These are phyloP conservation scores for Drosophila chauvacae DNA, from an alignment of 1,140 invertebrate genomes.

Conservation along the genomic window DNA sequence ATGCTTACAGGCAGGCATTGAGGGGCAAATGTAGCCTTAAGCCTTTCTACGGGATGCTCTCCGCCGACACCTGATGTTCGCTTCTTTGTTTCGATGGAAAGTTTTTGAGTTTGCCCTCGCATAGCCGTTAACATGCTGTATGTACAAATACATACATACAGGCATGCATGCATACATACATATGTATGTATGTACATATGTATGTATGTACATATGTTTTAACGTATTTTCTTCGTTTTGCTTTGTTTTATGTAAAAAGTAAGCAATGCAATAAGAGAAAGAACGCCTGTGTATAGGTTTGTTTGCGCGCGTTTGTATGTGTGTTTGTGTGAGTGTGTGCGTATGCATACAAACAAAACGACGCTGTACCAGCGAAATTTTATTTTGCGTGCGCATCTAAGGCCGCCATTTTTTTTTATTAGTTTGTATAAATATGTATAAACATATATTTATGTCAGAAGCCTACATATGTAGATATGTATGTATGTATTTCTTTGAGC, in stretches of 20 bases:
- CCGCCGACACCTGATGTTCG: constrained; percentile 18
- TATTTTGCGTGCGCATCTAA: constrained; percentile 80
- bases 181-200: not conserved
- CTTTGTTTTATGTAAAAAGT: constrained; percentile 45
- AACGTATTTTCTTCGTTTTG: constrained; percentile 27
- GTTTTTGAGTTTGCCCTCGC: constrained; percentile 25
- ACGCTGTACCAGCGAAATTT: constrained; percentile 61
- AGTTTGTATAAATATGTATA: constrained; percentile 55
- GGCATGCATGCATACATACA: constrained; percentile 18
- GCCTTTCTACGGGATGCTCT: not conserved
- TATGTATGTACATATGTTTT: constrained; percentile 20
- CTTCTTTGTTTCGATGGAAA: constrained; percentile 41
- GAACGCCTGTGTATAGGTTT: constrained; percentile 14
- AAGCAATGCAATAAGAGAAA: constrained; percentile 45
- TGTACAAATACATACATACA: constrained; percentile 31
- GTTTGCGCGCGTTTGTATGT: constrained; percentile 22
- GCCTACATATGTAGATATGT: not conserved
- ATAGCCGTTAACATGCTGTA: constrained; percentile 33
- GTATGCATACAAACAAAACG: constrained; percentile 53
- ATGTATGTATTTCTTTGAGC: constrained; percentile 12
- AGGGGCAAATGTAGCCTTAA: constrained; percentile 1
- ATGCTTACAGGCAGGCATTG: constrained; percentile 13
- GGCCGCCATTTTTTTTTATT: constrained; percentile 75
- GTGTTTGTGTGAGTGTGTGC: constrained; percentile 26
- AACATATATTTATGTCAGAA: constrained; percentile 28